A percentile compares a stretch with the other conserved stretches of the same genome.
Evolutionary conservation across 2,113 vertebrate species (phyloP).

Genomic region (Pagrus major): DNA sequence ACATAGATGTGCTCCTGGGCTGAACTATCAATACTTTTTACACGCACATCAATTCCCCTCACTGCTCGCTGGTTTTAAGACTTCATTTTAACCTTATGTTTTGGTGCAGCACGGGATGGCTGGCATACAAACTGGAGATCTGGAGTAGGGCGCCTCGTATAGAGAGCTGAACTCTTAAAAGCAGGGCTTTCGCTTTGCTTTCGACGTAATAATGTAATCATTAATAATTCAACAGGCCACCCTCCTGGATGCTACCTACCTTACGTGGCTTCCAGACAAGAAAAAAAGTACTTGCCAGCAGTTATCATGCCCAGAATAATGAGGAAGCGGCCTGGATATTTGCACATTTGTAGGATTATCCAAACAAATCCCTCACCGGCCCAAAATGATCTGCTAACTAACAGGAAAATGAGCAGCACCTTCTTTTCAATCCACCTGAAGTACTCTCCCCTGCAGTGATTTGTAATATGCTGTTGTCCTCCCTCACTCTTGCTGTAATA

Average conservation of each 20-base stretch:
- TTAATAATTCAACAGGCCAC: constrained; percentile 36
- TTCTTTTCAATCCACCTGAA: constrained; percentile 58
- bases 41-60: constrained; percentile 53
- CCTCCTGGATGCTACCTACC: constrained; percentile 7
- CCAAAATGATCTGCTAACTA: constrained; percentile 47
- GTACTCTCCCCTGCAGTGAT: constrained; percentile 48
- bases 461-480: constrained; percentile 54
- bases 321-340: constrained; percentile 40
- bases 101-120: constrained; percentile 8
- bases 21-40: constrained; percentile 54
- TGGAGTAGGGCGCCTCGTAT: constrained; percentile 11
- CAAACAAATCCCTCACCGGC: constrained; percentile 57
- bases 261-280: constrained; percentile 13
- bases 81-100: constrained; percentile 18
- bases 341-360: constrained; percentile 71
- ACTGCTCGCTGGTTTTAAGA: constrained; percentile 12
- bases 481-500: constrained; percentile 60
- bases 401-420: constrained; percentile 51
- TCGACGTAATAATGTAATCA: constrained; percentile 7
- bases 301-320: constrained; percentile 42
- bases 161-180: constrained; percentile 2
- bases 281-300: constrained; percentile 26
- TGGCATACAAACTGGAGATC: constrained; percentile 26
- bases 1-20: constrained; percentile 24
- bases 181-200: not conserved